Conservation (phyloP, 2,888 invertebrate genomes). For the Acholoe squamosa region DNA sequence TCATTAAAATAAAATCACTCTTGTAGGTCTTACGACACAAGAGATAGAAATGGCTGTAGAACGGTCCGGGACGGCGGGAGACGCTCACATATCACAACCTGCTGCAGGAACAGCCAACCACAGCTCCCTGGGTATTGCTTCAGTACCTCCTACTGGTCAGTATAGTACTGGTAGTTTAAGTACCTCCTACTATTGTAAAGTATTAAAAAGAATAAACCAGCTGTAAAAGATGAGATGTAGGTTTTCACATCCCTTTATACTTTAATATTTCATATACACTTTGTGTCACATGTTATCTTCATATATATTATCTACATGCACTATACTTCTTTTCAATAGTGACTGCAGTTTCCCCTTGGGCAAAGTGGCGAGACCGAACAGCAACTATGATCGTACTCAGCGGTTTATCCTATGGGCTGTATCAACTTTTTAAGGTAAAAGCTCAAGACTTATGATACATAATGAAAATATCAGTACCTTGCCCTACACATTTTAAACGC, state of each 20-base stretch:
- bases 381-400: constrained; percentile 30
- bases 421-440: constrained; percentile 14
- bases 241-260: no score
- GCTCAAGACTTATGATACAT: no score
- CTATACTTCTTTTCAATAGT: neutral
- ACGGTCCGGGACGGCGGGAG: constrained; percentile 73
- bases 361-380: neutral
- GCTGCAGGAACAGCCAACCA: constrained; percentile 30
- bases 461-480: no score
- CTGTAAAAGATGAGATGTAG: no score
- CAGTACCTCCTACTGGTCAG: neutral
- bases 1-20: no score
- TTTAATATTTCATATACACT: no score
- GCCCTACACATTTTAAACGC: no score
- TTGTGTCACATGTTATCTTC: no score
- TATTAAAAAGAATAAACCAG: no score
- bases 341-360: constrained; percentile 27
- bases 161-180: no score
- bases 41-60: constrained; percentile 77
- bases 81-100: constrained; percentile 55
- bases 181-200: no score
- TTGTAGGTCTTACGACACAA: constrained; percentile 76
- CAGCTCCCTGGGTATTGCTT: neutral
- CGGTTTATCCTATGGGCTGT: constrained; percentile 32
- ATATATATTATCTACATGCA: no score